A percentile compares a stretch with the other conserved stretches of the same genome.
These are phyloP conservation scores for Gadopsis bispinosus DNA, from an alignment of 2,797 vertebrate genomes.

Conservation along the genomic window DNA sequence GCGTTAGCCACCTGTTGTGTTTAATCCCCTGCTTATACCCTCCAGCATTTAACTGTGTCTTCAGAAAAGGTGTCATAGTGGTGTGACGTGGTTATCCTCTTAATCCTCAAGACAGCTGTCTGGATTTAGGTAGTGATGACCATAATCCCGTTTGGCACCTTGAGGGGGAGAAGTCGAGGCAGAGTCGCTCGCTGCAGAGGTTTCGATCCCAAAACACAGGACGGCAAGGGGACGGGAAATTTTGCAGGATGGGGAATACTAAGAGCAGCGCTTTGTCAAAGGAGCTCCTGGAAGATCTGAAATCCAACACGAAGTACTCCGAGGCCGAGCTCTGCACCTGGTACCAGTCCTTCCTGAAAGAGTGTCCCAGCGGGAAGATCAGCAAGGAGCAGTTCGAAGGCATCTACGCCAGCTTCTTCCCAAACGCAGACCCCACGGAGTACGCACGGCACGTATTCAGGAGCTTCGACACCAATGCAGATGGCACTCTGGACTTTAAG, in stretches of 20 bases:
- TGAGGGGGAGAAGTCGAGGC: constrained; percentile 43
- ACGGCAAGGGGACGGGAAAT: constrained; percentile 14
- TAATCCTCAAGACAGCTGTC: constrained; percentile 82
- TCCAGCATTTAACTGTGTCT: constrained; percentile 40
- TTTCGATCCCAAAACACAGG: constrained; percentile 32
- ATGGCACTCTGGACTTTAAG: constrained; percentile 93
- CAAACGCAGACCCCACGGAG: constrained; percentile 89
- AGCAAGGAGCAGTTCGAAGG: constrained; percentile 90
- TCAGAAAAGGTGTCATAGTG: constrained; percentile 64
- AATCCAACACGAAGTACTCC: constrained; percentile 89
- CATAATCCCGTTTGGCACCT: constrained; percentile 80
- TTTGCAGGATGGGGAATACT: constrained; percentile 89
- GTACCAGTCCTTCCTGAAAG: constrained; percentile 93
- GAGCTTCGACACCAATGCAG: constrained; percentile 94
- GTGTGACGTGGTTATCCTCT: constrained; percentile 79
- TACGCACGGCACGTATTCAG: constrained; percentile 95
- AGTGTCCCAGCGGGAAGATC: constrained; percentile 92
- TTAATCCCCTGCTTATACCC: constrained; percentile 56
- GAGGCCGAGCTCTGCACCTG: constrained; percentile 91
- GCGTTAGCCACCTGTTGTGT: constrained; percentile 41
- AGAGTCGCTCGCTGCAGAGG: constrained; percentile 36
- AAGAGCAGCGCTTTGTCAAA: constrained; percentile 92
- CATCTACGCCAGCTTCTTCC: constrained; percentile 95
- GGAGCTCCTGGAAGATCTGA: constrained; percentile 92
- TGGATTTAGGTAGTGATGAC: constrained; percentile 81